Conservation (phyloP, 2,888 invertebrate genomes). For the Idaea aversata region DNA sequence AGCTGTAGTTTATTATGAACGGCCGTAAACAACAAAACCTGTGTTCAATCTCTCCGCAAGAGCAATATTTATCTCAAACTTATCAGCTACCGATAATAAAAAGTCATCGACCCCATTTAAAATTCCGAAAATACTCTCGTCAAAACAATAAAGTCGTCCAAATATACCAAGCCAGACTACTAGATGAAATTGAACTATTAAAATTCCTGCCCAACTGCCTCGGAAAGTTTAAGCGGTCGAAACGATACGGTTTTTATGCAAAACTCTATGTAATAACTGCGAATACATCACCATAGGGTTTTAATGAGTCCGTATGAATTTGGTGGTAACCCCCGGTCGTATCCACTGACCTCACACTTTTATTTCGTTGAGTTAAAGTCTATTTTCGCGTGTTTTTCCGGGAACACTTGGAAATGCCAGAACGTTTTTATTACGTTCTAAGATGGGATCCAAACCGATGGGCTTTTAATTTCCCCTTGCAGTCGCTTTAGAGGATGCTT, state of each 20-base stretch:
- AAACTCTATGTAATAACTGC: constrained; percentile 62
- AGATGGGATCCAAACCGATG: constrained; percentile 19
- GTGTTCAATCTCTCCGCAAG: background rate
- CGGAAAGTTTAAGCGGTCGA: constrained; percentile 23
- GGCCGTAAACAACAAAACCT: background rate
- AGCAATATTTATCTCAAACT: background rate
- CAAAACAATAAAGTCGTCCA: constrained; percentile 42
- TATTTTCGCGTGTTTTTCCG: constrained; percentile 14
- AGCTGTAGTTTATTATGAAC: background rate
- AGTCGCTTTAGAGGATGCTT: constrained; percentile 17
- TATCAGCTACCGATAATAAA: background rate
- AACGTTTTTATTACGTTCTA: constrained; percentile 33
- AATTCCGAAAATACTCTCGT: constrained; percentile 12
- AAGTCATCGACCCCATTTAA: constrained; percentile 7
- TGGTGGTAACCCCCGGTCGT: constrained; percentile 24
- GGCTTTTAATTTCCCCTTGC: constrained; percentile 19
- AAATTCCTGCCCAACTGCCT: constrained; percentile 46
- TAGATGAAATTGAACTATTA: constrained; percentile 57
- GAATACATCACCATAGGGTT: constrained; percentile 48
- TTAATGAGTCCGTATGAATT: constrained; percentile 53
- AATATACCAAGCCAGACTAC: constrained; percentile 30
- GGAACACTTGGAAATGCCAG: constrained; percentile 23
- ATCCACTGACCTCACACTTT: constrained; percentile 13
- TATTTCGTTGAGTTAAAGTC: constrained; percentile 27
- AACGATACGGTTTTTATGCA: constrained; percentile 58